Conservation (phyloP, 1,140 invertebrate species). For the Copidosoma floridanum region DNA sequence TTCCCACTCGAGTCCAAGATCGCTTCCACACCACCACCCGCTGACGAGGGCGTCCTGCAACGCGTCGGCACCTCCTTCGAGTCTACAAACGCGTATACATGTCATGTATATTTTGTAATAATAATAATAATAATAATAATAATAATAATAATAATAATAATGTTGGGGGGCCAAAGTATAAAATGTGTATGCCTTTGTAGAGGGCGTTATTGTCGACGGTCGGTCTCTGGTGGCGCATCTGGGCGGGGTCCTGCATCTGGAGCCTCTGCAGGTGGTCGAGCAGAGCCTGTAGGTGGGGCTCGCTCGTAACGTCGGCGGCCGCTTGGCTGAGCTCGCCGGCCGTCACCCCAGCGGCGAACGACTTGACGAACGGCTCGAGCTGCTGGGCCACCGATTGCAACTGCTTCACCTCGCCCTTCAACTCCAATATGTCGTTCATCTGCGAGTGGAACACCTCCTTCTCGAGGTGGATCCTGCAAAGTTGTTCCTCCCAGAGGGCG, state of each 20-base stretch:
- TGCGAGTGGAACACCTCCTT: conserved; percentile 69
- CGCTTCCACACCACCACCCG: conserved; percentile 44
- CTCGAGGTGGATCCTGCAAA: conserved; percentile 67
- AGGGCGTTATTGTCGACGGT: conserved; percentile 34
- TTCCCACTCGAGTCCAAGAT: conserved; percentile 52
- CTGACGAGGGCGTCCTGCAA: conserved; percentile 48
- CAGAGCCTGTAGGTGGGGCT: conserved; percentile 59
- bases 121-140: too few species aligned
- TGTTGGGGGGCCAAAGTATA: too few species aligned
- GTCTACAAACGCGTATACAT: conserved; percentile 37
- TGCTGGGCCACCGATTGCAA: conserved; percentile 64
- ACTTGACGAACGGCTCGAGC: conserved; percentile 66
- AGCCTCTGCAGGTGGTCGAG: conserved; percentile 60
- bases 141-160: too few species aligned
- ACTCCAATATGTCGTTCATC: conserved; percentile 66
- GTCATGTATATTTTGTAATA: too few species aligned
- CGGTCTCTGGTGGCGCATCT: conserved; percentile 45
- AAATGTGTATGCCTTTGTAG: too few species aligned
- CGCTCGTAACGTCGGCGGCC: conserved; percentile 43
- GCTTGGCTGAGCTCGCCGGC: conserved; percentile 47
- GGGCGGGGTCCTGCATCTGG: conserved; percentile 48
- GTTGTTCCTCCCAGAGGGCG: conserved; percentile 67
- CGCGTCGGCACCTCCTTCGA: conserved; percentile 49
- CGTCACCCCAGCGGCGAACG: conserved; percentile 53
- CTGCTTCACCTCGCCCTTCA: conserved; percentile 67